Conservation (phyloP, 2,888 invertebrate species). For the Drosophila pseudotalamancana region DNA sequence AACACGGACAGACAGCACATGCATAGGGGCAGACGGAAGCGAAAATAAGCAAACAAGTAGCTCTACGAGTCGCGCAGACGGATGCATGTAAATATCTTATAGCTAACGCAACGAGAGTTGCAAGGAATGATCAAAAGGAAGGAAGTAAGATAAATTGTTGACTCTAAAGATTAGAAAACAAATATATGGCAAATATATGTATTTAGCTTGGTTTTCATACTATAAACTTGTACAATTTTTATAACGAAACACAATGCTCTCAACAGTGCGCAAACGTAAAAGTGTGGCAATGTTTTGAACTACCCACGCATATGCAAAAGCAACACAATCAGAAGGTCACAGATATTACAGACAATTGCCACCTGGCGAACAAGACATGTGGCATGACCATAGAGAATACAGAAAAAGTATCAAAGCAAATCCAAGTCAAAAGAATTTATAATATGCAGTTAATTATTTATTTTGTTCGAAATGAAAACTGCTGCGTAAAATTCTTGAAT, state of each 20-base stretch:
- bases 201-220: too few species aligned
- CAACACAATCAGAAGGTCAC: constrained; percentile 53
- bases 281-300: too few species aligned
- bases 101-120: constrained; percentile 32
- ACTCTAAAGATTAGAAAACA: too few species aligned
- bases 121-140: too few species aligned
- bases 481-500: constrained; percentile 26
- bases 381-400: too few species aligned
- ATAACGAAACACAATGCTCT: too few species aligned
- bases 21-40: constrained; percentile 14
- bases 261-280: too few species aligned
- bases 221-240: too few species aligned
- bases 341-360: constrained; percentile 59
- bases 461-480: constrained; percentile 44
- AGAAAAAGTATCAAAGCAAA: constrained; percentile 18
- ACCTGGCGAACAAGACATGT: constrained; percentile 16
- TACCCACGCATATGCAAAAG: constrained; percentile 55
- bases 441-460: constrained; percentile 72
- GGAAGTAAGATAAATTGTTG: too few species aligned
- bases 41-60: constrained; percentile 45
- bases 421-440: constrained; percentile 72
- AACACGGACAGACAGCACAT: constrained; percentile 47
- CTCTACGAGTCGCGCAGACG: constrained; percentile 20
- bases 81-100: constrained; percentile 23
- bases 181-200: neutral